Evolutionary conservation across 2,113 vertebrate genomes (phyloP).

Genomic region (Axis porcinus): DNA sequence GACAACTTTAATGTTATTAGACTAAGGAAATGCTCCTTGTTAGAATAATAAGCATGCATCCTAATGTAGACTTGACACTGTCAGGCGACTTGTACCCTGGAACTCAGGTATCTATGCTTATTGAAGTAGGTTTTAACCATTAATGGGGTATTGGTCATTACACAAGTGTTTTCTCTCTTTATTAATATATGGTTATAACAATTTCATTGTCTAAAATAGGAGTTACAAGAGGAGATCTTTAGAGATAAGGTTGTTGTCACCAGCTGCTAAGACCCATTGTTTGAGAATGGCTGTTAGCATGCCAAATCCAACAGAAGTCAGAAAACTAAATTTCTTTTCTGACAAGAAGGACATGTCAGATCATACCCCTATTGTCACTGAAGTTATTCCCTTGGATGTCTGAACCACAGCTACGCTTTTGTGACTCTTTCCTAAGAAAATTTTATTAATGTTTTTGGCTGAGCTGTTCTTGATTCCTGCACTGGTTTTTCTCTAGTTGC

Average conservation of each 20-base stretch:
- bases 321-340: neutral
- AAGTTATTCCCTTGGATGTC: neutral
- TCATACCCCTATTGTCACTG: neutral
- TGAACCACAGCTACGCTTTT: neutral
- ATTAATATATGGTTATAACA: neutral
- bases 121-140: neutral
- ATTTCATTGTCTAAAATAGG: too few species aligned
- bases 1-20: neutral
- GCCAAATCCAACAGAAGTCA: neutral
- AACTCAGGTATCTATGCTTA: neutral
- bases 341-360: neutral
- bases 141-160: neutral
- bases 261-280: neutral
- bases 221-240: neutral
- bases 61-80: neutral
- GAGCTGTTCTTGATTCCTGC: neutral
- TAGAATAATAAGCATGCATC: neutral
- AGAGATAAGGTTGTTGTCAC: neutral
- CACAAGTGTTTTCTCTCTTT: neutral
- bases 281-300: neutral
- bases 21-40: neutral
- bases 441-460: neutral
- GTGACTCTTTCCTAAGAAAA: neutral
- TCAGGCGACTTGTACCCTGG: fast-evolving
- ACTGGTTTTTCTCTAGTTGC: neutral